Conservation (phyloP, 2,113 vertebrate genomes). For the Geococcyx californianus region DNA sequence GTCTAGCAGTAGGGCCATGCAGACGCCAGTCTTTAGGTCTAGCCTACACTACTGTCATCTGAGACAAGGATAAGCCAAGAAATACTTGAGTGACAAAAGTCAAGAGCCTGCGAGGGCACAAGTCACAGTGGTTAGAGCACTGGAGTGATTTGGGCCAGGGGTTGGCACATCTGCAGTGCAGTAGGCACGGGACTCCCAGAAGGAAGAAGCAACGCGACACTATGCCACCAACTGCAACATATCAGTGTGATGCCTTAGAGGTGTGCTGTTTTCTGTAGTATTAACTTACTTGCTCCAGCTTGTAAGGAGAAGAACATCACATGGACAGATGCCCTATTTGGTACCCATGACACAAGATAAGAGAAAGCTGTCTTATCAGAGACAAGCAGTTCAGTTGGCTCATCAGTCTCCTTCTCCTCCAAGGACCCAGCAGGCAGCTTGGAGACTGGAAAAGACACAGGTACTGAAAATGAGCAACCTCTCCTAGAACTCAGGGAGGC, state of each 20-base stretch:
- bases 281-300: neutral
- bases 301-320: neutral
- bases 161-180: neutral
- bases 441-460: neutral
- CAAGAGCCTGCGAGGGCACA: neutral
- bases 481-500: neutral
- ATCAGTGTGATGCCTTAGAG: neutral
- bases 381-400: neutral
- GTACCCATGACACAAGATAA: accelerated
- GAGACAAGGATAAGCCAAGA: neutral
- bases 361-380: neutral
- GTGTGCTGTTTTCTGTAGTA: neutral
- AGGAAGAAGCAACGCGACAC: neutral
- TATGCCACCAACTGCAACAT: neutral
- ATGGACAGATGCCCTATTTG: accelerated
- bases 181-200: neutral
- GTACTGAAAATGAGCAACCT: neutral
- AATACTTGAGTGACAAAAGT: neutral
- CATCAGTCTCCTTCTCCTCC: neutral
- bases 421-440: neutral
- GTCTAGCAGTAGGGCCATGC: neutral
- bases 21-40: neutral
- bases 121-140: neutral
- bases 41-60: no score
- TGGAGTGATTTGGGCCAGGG: accelerated